phyloP scores from a whole-genome alignment of 2,888 invertebrate species.

The Flabesymbios commensalis region DNA sequence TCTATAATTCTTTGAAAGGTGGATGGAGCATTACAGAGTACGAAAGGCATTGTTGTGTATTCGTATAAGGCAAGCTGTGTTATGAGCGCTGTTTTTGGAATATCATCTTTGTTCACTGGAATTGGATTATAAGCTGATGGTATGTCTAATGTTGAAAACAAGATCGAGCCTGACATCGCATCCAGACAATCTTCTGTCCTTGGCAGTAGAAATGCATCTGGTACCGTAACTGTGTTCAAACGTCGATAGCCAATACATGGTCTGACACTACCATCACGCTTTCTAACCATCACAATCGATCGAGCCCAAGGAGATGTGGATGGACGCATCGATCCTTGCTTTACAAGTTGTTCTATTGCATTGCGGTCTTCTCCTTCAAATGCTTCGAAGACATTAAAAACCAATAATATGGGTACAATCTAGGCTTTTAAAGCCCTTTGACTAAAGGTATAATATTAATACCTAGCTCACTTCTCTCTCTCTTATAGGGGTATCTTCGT shows the following conservation, averaged over 20 bases:
- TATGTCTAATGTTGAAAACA: neutral
- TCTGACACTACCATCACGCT: neutral
- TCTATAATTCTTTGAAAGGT: conserved; percentile 4
- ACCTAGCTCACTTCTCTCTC: too few relatives aligned
- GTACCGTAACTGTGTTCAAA: neutral
- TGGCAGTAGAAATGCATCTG: neutral
- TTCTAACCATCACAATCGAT: neutral
- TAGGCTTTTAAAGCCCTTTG: too few relatives aligned
- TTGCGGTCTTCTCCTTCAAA: neutral
- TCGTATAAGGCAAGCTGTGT: neutral
- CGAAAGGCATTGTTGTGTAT: conserved; percentile 2
- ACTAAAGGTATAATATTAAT: too few relatives aligned
- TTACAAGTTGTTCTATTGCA: neutral
- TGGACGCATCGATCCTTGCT: neutral
- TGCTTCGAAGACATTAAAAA: too few relatives aligned
- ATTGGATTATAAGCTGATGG: neutral
- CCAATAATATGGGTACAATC: too few relatives aligned
- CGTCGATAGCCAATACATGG: neutral
- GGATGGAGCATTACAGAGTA: conserved; percentile 1
- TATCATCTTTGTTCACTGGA: neutral
- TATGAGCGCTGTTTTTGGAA: conserved; percentile 2
- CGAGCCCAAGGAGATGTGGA: neutral
- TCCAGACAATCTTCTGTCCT: neutral
- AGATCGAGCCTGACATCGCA: neutral
- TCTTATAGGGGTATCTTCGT: too few relatives aligned